phyloP scores from a whole-genome alignment of 2,888 invertebrate species.

The Smittia sp. region DNA sequence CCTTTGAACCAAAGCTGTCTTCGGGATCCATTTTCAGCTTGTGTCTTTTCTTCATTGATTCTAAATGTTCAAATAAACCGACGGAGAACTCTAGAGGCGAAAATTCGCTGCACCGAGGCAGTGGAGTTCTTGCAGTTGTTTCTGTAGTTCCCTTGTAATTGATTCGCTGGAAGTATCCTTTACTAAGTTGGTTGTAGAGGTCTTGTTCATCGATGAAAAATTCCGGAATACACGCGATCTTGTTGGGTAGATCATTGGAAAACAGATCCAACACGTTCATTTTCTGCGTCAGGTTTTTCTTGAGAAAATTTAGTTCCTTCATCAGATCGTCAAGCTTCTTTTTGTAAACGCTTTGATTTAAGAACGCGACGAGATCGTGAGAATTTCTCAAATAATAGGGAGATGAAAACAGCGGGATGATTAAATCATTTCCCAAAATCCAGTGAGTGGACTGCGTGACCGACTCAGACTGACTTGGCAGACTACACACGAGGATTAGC shows the following conservation, averaged over 20 bases:
- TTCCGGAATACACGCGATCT: constrained; percentile 50
- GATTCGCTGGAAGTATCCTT: constrained; percentile 49
- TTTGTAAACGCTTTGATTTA: constrained; percentile 51
- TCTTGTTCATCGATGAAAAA: constrained; percentile 48
- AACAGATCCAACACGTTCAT: constrained; percentile 50
- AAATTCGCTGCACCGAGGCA: constrained; percentile 26
- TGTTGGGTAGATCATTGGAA: constrained; percentile 50
- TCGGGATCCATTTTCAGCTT: constrained; percentile 48
- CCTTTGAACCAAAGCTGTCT: constrained; percentile 46
- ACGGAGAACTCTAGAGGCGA: constrained; percentile 18
- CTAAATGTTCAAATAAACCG: constrained; percentile 39
- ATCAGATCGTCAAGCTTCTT: constrained; percentile 36
- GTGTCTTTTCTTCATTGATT: constrained; percentile 45
- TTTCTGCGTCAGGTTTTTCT: constrained; percentile 50
- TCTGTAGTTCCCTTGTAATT: constrained; percentile 45
- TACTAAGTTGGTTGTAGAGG: constrained; percentile 47
- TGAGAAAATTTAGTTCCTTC: constrained; percentile 45
- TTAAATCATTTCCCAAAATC: constrained; percentile 17
- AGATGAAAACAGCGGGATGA: constrained; percentile 44
- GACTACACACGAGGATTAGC: background rate
- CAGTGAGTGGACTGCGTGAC: constrained; percentile 38
- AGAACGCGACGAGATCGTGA: constrained; percentile 49
- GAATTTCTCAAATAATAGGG: constrained; percentile 52
- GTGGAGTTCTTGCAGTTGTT: constrained; percentile 8
- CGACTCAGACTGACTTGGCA: background rate